phyloP scores from a whole-genome alignment of 1,140 invertebrate species.

The Drosophila burlai region DNA sequence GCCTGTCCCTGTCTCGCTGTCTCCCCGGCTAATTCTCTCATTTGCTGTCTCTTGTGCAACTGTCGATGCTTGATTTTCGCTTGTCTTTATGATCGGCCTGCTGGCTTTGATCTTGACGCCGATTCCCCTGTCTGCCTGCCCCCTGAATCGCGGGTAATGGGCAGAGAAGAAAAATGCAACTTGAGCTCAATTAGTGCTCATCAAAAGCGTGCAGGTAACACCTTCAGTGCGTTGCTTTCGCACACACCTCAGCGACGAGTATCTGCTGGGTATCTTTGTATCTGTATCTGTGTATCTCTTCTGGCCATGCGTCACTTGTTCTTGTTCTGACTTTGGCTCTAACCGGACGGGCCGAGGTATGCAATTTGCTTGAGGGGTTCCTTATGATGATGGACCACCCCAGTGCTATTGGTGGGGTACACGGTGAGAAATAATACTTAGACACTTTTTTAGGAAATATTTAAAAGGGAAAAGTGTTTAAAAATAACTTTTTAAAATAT shows the following conservation, averaged over 20 bases:
- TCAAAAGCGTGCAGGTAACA: conserved; percentile 83
- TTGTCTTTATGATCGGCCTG: conserved; percentile 74
- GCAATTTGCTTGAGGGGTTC: conserved; percentile 72
- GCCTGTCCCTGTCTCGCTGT: conserved; percentile 19
- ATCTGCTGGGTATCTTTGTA: conserved; percentile 1
- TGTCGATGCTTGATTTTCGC: conserved; percentile 82
- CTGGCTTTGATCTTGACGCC: conserved; percentile 77
- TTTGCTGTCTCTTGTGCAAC: conserved; percentile 44
- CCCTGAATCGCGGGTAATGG: conserved; percentile 58
- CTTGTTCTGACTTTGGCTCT: conserved; percentile 46
- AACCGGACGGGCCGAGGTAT: conserved; percentile 45
- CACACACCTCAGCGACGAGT: conserved; percentile 57
- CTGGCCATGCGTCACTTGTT: conserved; percentile 60
- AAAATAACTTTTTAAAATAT: too few relatives aligned
- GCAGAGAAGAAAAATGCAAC: conserved; percentile 77
- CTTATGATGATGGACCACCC: conserved; percentile 65
- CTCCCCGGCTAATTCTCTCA: conserved; percentile 44
- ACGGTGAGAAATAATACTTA: not conserved
- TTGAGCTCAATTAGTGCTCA: conserved; percentile 83
- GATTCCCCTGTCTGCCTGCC: conserved; percentile 6
- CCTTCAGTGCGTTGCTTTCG: conserved; percentile 81
- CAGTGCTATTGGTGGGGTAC: conserved; percentile 23
- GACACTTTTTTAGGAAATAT: not conserved
- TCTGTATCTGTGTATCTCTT: conserved; percentile 44
- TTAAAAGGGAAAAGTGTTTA: not conserved